Evolutionary conservation across 2,797 vertebrate genomes (phyloP).

Genomic region (Mormyrops attenuatus): DNA sequence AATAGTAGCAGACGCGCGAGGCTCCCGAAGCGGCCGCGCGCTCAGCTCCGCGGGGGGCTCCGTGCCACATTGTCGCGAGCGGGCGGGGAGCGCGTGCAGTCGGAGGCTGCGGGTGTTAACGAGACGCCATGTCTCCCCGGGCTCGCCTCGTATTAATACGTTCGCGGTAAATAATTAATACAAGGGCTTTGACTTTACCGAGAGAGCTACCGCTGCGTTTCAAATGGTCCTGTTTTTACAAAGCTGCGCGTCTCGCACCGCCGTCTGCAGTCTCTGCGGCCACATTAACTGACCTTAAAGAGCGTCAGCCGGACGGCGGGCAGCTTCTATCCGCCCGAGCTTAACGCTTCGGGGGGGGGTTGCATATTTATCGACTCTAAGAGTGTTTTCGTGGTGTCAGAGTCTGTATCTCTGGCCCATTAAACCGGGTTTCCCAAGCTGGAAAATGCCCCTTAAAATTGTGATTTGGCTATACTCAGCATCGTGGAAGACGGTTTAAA

Average conservation of each 20-base stretch:
- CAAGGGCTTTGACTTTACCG: not conserved
- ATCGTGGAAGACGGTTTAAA: not conserved
- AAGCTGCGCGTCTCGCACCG: not conserved
- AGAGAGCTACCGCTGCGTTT: not conserved
- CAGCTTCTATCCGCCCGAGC: not conserved
- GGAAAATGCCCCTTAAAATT: conserved; percentile 3
- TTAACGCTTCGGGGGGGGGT: not conserved
- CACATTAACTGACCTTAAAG: conserved; percentile 3
- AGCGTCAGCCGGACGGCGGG: not conserved
- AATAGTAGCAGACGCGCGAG: conserved; percentile 10
- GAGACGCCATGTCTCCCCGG: conserved; percentile 4
- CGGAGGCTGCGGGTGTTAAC: conserved; percentile 10
- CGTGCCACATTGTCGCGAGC: not conserved
- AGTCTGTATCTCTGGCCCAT: not conserved
- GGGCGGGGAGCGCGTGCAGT: not conserved
- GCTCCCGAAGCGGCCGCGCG: conserved; percentile 5
- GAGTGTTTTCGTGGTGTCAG: not conserved
- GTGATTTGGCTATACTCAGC: not conserved
- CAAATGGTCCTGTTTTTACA: not conserved
- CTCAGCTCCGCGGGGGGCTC: not conserved
- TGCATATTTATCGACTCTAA: not conserved
- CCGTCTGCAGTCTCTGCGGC: not conserved
- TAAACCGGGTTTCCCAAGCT: conserved; percentile 2
- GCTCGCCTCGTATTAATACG: not conserved
- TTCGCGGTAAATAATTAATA: conserved; percentile 16